Evolutionary conservation across 2,888 invertebrate genomes (phyloP), one percentile per base, ranked within the genome.

Genomic region (Elmis aenea): DNA sequence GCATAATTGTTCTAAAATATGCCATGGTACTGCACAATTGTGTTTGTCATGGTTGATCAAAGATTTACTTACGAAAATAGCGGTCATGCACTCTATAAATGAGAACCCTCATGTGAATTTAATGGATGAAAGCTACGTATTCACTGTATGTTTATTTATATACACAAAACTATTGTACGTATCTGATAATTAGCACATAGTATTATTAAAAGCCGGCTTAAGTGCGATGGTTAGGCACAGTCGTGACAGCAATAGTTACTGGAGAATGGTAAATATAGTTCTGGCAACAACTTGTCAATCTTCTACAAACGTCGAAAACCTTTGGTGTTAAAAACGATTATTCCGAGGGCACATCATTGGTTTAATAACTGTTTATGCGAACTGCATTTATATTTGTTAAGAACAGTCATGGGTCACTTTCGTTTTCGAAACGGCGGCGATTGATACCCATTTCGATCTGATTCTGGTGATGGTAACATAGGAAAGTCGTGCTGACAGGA

Each of bases 371-470:
- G 20, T 35, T 28, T 28, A 14, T 24, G 22, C 23, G 10, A 33
- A 26, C 32, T 21, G 24, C 20, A 33, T 30, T 22, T 9, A 32
- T 18, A 5, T 23, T 28, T 31, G 23, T 22, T 33, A 22, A 22
- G 29, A 16, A 32, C 30, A 31, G 24, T 35, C 10, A 22, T 18
- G 37, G 34, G 52, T 61, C 64, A 68, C 62, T 68, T 67, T 44
- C 64, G 62, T 52, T 65, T 67, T 28, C 64, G 54, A 45, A 61
- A 62, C 23, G 61, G 59, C 29, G 59, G 57, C 30, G 60, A 55
- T 29, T 60, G 59, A 43, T 60, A 58, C 15, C 51, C 57, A 38
- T 49, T 53, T 26, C 43, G 33, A 33, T 50, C 52, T 23, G 50
- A 42, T 35, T 53, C 51, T 16, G 55, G 42, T 29, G 46, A 46